phyloP scores from a whole-genome alignment of 2,888 invertebrate genomes.

The Pyrochroa serraticornis region DNA sequence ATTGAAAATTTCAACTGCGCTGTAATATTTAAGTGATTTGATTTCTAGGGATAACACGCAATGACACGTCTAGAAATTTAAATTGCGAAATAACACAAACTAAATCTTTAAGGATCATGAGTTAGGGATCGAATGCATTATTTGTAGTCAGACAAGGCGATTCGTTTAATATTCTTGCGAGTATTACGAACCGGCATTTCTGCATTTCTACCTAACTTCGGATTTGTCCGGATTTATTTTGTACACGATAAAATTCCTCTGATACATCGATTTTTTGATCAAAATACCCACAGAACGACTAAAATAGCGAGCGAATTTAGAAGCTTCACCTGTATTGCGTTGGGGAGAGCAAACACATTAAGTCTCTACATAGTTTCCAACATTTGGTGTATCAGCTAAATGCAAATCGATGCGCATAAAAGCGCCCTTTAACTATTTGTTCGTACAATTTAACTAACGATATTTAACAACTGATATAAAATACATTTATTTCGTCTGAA shows the following conservation, averaged over 20 bases:
- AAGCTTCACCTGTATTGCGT: slow-evolving; percentile 16
- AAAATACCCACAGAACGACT: slow-evolving; percentile 31
- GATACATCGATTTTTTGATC: slow-evolving; percentile 45
- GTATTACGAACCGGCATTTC: slow-evolving; percentile 37
- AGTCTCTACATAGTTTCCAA: slow-evolving; percentile 9
- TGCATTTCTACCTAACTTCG: slow-evolving; percentile 38
- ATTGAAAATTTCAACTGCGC: not conserved
- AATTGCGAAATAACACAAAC: not conserved
- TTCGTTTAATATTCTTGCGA: slow-evolving; percentile 36
- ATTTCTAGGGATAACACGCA: too few species aligned
- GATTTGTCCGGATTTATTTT: slow-evolving; percentile 45
- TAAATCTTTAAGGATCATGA: slow-evolving; percentile 12
- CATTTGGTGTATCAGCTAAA: slow-evolving; percentile 2
- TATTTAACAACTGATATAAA: slow-evolving; percentile 33
- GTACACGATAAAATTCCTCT: slow-evolving; percentile 45
- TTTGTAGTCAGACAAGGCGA: slow-evolving; percentile 26
- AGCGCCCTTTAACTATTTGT: slow-evolving; percentile 27
- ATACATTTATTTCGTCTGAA: slow-evolving; percentile 35
- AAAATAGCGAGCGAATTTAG: slow-evolving; percentile 17
- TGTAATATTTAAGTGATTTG: too few species aligned
- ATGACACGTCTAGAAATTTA: too few species aligned
- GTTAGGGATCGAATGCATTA: slow-evolving; percentile 26
- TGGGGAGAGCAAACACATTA: slow-evolving; percentile 14
- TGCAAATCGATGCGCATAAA: slow-evolving; percentile 26
- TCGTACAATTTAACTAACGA: slow-evolving; percentile 26